Percentiles rank a stretch among this genome's conserved stretches.
Conservation (phyloP, 2,797 vertebrate genomes). For the Synaphobranchus kaupii region DNA sequence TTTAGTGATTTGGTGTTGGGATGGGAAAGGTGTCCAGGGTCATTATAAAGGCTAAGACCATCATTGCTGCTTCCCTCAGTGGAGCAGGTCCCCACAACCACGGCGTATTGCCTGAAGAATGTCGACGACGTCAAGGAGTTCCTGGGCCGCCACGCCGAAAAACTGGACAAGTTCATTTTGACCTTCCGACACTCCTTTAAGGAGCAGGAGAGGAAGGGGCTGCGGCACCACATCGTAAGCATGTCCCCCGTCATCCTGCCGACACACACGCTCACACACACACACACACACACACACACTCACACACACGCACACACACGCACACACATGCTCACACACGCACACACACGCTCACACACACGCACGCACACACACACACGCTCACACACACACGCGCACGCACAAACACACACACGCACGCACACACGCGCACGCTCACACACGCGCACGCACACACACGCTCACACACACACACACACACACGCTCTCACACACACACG, state of each 20-base stretch:
- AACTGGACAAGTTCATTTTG: constrained; percentile 84
- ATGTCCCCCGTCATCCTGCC: constrained; percentile 3
- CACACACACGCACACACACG: not conserved
- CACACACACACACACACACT: not conserved
- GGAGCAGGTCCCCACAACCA: constrained; percentile 61
- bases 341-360: not conserved
- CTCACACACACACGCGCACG: too few relatives aligned
- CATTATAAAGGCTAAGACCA: not conserved
- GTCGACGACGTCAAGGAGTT: constrained; percentile 88
- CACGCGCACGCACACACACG: not conserved
- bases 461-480: too few relatives aligned
- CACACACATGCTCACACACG: not conserved
- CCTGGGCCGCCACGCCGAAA: constrained; percentile 84
- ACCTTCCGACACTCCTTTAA: constrained; percentile 82
- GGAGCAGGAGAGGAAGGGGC: constrained; percentile 88
- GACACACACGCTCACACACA: not conserved
- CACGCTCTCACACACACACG: too few relatives aligned
- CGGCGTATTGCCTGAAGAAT: constrained; percentile 82
- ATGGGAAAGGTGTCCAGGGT: not conserved
- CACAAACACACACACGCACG: not conserved
- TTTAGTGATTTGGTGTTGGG: not conserved
- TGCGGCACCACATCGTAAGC: constrained; percentile 91
- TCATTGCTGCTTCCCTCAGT: constrained; percentile 45
- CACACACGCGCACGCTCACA: not conserved
- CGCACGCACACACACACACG: not conserved